A percentile compares a stretch with the other conserved stretches of the same genome.
These are phyloP conservation scores for Norana najaformis DNA, from an alignment of 2,888 invertebrate genomes.

Conservation along the genomic window DNA sequence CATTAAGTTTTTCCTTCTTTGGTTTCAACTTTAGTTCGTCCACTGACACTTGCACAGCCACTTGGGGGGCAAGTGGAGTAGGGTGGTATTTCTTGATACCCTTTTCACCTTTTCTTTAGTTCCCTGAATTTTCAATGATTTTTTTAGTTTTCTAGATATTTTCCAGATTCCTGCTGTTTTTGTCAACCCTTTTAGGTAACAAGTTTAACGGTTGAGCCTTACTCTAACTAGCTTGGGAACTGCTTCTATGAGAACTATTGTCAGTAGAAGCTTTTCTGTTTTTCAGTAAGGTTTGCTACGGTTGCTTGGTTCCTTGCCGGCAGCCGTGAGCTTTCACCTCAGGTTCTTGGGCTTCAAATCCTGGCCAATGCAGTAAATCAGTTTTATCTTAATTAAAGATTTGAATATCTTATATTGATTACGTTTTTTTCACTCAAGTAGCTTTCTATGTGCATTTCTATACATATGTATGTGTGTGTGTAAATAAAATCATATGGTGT, in stretches of 20 bases:
- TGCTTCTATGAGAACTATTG: neutral
- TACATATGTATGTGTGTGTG: too few relatives aligned
- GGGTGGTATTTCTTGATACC: neutral
- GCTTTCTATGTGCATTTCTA: too few relatives aligned
- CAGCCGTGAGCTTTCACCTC: neutral
- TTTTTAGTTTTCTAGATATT: neutral
- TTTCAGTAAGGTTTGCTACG: neutral
- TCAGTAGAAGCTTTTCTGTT: too few relatives aligned
- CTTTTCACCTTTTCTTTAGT: too few relatives aligned
- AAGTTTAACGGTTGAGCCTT: neutral
- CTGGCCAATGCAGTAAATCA: neutral
- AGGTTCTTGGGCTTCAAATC: neutral
- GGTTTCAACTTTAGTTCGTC: neutral
- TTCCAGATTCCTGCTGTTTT: neutral
- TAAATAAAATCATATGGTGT: neutral
- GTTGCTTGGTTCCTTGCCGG: too few relatives aligned
- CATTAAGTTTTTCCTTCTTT: too few relatives aligned
- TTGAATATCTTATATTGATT: neutral
- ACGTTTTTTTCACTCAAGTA: neutral
- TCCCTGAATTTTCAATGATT: neutral
- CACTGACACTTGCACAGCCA: neutral
- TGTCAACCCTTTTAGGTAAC: neutral
- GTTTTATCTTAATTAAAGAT: neutral
- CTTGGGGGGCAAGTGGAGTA: neutral
- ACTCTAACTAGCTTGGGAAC: neutral